These are phyloP conservation scores for Myotis davidii DNA, from an alignment of 2,113 vertebrate species.

Conservation along the genomic window DNA sequence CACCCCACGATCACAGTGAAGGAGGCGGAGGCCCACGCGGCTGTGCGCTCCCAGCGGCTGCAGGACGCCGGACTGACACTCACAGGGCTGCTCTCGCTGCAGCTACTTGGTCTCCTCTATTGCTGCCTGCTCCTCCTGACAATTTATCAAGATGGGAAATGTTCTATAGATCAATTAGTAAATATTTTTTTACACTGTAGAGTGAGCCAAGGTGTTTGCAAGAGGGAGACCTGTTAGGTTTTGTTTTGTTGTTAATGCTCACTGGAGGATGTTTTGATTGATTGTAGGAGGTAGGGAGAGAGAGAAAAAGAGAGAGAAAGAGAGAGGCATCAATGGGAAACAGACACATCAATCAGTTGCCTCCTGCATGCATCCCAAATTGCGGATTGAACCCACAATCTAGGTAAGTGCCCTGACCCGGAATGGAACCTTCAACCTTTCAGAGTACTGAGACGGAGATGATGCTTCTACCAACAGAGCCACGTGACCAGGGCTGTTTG, in stretches of 20 bases:
- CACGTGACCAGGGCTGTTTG: neutral
- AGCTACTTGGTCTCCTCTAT: neutral
- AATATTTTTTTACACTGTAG: neutral
- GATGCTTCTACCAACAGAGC: neutral
- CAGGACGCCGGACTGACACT: no score
- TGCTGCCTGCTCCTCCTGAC: neutral
- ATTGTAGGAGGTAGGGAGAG: neutral
- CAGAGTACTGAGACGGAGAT: neutral
- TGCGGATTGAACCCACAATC: neutral
- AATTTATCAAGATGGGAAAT: neutral
- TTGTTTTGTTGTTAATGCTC: neutral
- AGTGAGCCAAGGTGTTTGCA: neutral
- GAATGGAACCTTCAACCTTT: neutral
- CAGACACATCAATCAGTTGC: neutral
- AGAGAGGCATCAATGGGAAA: neutral
- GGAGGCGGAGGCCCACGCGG: rapidly evolving
- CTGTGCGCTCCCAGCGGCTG: neutral
- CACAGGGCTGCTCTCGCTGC: neutral
- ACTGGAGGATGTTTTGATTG: neutral
- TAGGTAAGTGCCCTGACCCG: neutral
- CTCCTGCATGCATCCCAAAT: neutral
- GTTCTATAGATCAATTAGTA: neutral
- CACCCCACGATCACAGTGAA: neutral
- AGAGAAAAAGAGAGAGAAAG: neutral
- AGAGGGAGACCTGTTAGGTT: neutral